These are phyloP conservation scores for Forpus xanthops DNA, from an alignment of 2,797 vertebrate genomes.

Conservation along the genomic window DNA sequence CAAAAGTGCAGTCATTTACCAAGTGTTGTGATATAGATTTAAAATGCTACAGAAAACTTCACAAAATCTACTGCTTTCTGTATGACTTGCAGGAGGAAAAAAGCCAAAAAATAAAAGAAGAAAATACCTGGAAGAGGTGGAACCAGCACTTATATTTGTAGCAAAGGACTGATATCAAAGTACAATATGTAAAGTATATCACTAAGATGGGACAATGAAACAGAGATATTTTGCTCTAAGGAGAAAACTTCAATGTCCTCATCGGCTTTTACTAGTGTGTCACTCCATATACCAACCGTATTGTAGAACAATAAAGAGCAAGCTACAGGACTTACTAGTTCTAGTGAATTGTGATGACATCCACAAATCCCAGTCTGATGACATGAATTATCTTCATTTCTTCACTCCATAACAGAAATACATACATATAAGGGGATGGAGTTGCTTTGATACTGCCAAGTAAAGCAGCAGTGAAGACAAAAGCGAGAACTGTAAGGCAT, in stretches of 20 bases:
- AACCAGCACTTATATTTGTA: background rate
- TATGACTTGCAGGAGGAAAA: background rate
- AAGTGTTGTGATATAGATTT: background rate
- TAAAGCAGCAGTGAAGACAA: background rate
- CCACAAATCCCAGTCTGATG: background rate
- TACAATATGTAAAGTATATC: background rate
- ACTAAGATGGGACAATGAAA: background rate
- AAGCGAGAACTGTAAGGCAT: background rate
- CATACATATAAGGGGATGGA: background rate
- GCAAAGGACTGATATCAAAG: background rate
- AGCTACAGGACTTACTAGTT: background rate
- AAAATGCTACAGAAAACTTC: background rate
- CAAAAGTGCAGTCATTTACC: background rate
- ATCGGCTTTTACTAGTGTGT: background rate
- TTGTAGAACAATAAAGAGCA: background rate
- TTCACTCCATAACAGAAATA: background rate
- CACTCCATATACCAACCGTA: background rate
- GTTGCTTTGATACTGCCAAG: background rate
- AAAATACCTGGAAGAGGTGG: background rate
- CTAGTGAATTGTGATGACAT: background rate
- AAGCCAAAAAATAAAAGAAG: background rate
- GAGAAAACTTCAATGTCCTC: background rate
- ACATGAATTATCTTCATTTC: background rate
- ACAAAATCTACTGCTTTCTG: background rate
- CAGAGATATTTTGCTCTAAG: background rate